phyloP scores from a whole-genome alignment of 2,797 vertebrate species.

The Melopsittacus undulatus region DNA sequence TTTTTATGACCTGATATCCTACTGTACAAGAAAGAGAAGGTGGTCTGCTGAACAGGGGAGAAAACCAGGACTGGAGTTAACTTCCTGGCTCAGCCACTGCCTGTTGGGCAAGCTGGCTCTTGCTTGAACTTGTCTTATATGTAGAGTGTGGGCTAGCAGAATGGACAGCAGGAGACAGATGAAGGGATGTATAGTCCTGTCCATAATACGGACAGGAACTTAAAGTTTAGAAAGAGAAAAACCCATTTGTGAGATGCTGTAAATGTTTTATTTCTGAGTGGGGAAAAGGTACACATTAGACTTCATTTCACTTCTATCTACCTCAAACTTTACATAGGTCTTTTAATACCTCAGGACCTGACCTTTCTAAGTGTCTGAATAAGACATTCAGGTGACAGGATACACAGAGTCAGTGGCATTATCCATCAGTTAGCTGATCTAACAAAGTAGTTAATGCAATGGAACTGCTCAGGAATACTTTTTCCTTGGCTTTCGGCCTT shows the following conservation, averaged over 20 bases:
- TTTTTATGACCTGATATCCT: not conserved
- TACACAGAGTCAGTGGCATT: not conserved
- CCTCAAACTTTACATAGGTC: not conserved
- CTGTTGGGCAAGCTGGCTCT: not conserved
- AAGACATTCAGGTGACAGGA: not conserved
- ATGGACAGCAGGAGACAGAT: not conserved
- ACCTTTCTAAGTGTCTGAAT: not conserved
- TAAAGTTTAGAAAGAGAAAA: not conserved
- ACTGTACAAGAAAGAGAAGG: not conserved
- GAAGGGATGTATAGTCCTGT: not conserved
- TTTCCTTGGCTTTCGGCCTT: not conserved
- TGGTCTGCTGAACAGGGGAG: not conserved
- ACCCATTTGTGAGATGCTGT: not conserved
- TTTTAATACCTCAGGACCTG: not conserved
- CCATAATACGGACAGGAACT: not conserved
- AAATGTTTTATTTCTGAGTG: not conserved
- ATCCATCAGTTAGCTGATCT: not conserved
- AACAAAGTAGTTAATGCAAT: not conserved
- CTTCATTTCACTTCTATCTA: not conserved
- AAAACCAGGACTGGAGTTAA: not conserved
- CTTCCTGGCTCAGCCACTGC: not conserved
- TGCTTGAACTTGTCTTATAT: not conserved
- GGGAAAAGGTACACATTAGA: not conserved
- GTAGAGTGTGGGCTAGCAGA: not conserved
- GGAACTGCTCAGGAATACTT: not conserved